phyloP scores from a whole-genome alignment of 2,797 vertebrate genomes.

The Sibirionetta formosa region DNA sequence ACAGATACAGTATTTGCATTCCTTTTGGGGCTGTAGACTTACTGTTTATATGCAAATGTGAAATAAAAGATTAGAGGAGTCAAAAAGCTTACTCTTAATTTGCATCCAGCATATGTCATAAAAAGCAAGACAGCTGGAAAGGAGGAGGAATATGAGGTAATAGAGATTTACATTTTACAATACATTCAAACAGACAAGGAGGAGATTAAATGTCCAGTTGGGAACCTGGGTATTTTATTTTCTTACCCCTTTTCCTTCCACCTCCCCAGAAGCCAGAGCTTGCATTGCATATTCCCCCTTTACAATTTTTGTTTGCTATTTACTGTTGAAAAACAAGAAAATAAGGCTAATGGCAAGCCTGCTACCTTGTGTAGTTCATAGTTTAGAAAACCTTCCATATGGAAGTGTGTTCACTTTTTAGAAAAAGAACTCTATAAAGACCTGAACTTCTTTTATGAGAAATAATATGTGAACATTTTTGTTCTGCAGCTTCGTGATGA shows the following conservation, averaged over 20 bases:
- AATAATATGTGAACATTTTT: background rate
- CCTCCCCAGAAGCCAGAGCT: background rate
- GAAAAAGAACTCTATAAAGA: background rate
- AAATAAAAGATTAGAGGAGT: background rate
- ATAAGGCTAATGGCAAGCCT: background rate
- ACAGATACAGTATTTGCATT: background rate
- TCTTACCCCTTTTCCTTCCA: background rate
- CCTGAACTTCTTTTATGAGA: background rate
- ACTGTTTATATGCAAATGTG: background rate
- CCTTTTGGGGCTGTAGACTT: background rate
- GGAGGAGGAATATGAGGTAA: background rate
- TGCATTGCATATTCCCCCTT: background rate
- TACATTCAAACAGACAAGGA: background rate
- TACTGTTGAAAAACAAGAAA: background rate
- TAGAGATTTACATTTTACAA: background rate
- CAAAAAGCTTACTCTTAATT: background rate
- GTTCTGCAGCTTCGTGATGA: background rate
- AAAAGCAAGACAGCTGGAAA: slow-evolving; percentile 35
- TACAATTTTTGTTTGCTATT: background rate
- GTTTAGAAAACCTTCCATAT: background rate
- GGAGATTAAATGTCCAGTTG: background rate
- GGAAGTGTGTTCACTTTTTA: background rate
- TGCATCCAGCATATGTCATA: background rate
- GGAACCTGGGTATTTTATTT: background rate
- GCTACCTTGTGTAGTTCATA: background rate